phyloP scores from a whole-genome alignment of 2,113 vertebrate genomes.

The Salvelinus namaycush region DNA sequence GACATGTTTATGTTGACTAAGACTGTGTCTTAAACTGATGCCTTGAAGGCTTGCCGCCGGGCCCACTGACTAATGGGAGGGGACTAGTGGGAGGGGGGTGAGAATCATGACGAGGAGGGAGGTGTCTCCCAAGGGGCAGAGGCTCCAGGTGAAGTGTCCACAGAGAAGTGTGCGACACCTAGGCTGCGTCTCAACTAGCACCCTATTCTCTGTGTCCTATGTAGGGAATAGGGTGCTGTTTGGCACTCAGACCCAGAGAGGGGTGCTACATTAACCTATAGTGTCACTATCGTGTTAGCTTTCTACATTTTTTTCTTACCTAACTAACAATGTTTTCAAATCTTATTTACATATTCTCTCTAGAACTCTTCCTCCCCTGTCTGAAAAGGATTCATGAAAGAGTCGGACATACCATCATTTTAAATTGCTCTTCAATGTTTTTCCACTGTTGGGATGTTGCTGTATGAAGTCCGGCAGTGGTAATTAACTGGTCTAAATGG shows the following conservation, averaged over 20 bases:
- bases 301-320: slow-evolving; percentile 59
- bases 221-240: too few relatives aligned
- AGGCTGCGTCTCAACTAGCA: slow-evolving; percentile 4
- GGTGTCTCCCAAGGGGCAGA: slow-evolving; percentile 20
- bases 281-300: slow-evolving; percentile 58
- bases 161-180: slow-evolving; percentile 35
- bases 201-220: too few relatives aligned
- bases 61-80: slow-evolving; percentile 24
- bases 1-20: slow-evolving; percentile 11
- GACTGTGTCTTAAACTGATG: slow-evolving; percentile 69
- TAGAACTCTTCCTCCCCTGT: slow-evolving; percentile 42
- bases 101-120: slow-evolving; percentile 20
- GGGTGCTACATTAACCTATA: slow-evolving; percentile 72
- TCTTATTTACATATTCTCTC: slow-evolving; percentile 55
- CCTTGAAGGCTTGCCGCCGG: slow-evolving; percentile 49
- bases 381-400: slow-evolving; percentile 30
- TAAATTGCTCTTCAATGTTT: slow-evolving; percentile 38
- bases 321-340: slow-evolving; percentile 52
- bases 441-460: slow-evolving; percentile 28
- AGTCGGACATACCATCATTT: slow-evolving; percentile 26
- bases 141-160: slow-evolving; percentile 35
- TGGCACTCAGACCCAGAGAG: neutral
- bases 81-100: slow-evolving; percentile 22
- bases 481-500: slow-evolving; percentile 14
- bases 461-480: neutral